Conservation (phyloP, 2,888 invertebrate species). For the Cacoxenus indagator region DNA sequence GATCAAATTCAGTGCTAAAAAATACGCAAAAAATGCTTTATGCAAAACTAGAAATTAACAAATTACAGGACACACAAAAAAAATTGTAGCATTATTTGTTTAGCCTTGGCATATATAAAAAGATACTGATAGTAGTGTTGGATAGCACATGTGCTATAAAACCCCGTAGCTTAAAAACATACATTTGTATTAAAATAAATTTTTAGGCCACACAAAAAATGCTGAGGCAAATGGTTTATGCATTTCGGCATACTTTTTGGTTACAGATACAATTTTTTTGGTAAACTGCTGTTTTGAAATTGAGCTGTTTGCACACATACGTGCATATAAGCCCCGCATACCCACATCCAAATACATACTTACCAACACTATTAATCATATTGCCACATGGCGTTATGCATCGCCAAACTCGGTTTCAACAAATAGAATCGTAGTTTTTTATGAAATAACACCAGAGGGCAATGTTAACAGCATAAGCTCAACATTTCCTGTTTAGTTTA, state of each 20-base stretch:
- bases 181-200: background rate
- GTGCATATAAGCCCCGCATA: background rate
- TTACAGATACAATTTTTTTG: background rate
- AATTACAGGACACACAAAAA: background rate
- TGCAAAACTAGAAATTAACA: background rate
- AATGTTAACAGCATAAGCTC: slow-evolving; percentile 56
- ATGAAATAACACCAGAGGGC: slow-evolving; percentile 56
- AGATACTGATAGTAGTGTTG: background rate
- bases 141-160: background rate
- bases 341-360: background rate
- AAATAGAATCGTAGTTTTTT: slow-evolving; percentile 26
- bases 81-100: background rate
- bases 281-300: background rate
- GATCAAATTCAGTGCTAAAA: background rate
- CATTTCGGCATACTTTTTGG: background rate
- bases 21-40: background rate
- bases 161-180: background rate
- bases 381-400: background rate
- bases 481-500: slow-evolving; percentile 54
- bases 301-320: background rate
- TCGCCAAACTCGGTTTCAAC: no score
- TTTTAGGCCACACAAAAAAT: background rate
- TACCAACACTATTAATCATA: background rate
- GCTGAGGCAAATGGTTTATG: background rate
- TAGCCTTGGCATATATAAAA: background rate